Conservation (phyloP, 2,888 invertebrate genomes). For the Schizaphis graminum region DNA sequence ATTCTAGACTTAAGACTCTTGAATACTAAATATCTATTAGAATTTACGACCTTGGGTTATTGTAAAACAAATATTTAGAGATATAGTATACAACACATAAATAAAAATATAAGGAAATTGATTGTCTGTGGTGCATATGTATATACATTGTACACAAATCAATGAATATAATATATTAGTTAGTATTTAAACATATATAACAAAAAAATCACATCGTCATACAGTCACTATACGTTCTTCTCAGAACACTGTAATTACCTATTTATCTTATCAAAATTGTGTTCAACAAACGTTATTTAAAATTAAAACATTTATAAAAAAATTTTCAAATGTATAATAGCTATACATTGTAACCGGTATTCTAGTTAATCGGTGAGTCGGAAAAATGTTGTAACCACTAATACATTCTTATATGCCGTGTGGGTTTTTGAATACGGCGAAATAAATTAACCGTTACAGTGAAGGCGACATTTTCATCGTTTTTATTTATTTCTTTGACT, state of each 20-base stretch:
- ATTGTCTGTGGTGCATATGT: not conserved
- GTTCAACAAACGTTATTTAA: not conserved
- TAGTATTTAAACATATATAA: not conserved
- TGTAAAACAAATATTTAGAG: not conserved
- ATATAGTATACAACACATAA: not conserved
- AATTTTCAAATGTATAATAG: not conserved
- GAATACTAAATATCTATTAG: not conserved
- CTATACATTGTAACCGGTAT: not conserved
- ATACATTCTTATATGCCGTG: slow-evolving; percentile 24
- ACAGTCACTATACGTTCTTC: not conserved
- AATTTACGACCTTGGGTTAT: not conserved
- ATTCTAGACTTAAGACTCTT: not conserved
- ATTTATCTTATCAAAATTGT: not conserved
- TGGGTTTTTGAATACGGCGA: slow-evolving; percentile 21
- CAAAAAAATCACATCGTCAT: not conserved
- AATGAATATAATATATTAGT: not conserved
- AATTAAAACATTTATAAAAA: not conserved
- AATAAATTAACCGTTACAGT: slow-evolving; percentile 40
- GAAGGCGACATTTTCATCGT: slow-evolving; percentile 25
- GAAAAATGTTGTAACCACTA: slow-evolving; percentile 45
- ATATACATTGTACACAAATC: not conserved
- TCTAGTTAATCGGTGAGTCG: slow-evolving; percentile 37
- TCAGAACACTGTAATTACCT: not conserved
- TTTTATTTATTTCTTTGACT: slow-evolving; percentile 28
- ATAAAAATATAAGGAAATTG: not conserved